Evolutionary conservation across 2,797 vertebrate species (phyloP), one percentile per base, ranked within the genome.

Genomic region (Halcyon badia): DNA sequence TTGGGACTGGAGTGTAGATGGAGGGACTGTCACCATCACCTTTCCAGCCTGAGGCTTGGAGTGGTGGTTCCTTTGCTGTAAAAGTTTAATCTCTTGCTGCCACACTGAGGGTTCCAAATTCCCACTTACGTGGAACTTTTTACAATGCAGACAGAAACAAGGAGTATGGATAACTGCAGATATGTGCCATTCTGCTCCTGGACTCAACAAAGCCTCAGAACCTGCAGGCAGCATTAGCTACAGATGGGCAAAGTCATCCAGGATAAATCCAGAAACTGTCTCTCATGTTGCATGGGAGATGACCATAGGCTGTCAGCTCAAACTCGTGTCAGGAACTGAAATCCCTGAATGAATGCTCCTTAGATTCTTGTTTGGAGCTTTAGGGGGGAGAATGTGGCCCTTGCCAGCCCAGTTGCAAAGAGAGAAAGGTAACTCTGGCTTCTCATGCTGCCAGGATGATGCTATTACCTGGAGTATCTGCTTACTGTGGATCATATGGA

Each of bases 121-220:
- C 22, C 26, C 15, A 9, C 39, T 30, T 26, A 19, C 14, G 2
- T 20, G 14, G 39, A 52, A 37, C 28, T 33, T 44, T 37, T 51
- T 26, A 14, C 28, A 39, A 5, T 2, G 4, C 26, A 49, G 44
- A 9, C 37, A 31, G 35, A 19, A 60, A 19, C 1, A 0, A 1
- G 0, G 35, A 51, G 49, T 35, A 33, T 44, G 33, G 77, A 30
- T 16, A 69, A 5, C 17, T 8, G 22, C 35, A 25, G 65, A 22
- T 1, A 0, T 17, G 17, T 31, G 41, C 25, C 2, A 0, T 56
- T 46, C 44, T 30, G 54, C 46, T 46, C 14, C 39, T 25, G 51
- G 62, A 22, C 11, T 22, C 35, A 18, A 2, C 6, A 9, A 16
- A 48, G 26, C 42, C 18, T 30, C 1, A 1, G 61, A 41, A 35